Evolutionary conservation across 2,888 invertebrate species (phyloP), one percentile per base, ranked within the genome.

Genomic region (Drosophila histrio): DNA sequence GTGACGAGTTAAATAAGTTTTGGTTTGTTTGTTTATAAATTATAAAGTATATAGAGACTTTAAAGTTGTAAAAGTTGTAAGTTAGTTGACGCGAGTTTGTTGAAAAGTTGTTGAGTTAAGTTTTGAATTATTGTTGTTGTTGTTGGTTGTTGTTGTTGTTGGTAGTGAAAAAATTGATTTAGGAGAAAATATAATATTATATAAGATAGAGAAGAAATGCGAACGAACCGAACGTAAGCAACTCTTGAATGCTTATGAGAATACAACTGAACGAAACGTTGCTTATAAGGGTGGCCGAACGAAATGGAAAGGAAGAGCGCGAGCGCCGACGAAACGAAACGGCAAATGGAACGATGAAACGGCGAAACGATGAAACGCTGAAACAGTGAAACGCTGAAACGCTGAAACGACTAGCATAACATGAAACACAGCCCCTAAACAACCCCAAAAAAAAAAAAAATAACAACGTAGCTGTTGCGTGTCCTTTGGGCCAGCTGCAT

Each of bases 171-270:
- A 87, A 85, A 86, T 88, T 88, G 87, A 88, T 89, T 88, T 80
- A 90, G 89, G 90, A 83, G 87, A 89, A 89, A 91, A 85, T 85
- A 87, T 83, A 91, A 91, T 91, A 89, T 91, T 91, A 90, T 91
- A 90, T 91, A 91, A 91, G 91, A 91, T 91, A 91, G 91, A 91
- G 91, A 91, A 91, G 91, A 91, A 91, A 91, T 92, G 91, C 91
- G 92, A 92, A 91, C 91, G 92, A 92, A 92, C 91, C 92, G 91
- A 91, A 92, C 91, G 90, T 91, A 91, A 91, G 90, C 91, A 92
- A 92, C 91, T 92, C 91, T 92, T 91, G 91, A 90, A 92, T 91
- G 92, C 91, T 91, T 91, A 92, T 92, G 91, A 92, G 90, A 89
- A 88, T 81, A 28, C 21, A 54, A 68, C 75, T 60, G 47, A 62